Evolutionary conservation across 2,888 invertebrate species (phyloP), one percentile per base, ranked within the genome.

Genomic region (Suillia variegata): DNA sequence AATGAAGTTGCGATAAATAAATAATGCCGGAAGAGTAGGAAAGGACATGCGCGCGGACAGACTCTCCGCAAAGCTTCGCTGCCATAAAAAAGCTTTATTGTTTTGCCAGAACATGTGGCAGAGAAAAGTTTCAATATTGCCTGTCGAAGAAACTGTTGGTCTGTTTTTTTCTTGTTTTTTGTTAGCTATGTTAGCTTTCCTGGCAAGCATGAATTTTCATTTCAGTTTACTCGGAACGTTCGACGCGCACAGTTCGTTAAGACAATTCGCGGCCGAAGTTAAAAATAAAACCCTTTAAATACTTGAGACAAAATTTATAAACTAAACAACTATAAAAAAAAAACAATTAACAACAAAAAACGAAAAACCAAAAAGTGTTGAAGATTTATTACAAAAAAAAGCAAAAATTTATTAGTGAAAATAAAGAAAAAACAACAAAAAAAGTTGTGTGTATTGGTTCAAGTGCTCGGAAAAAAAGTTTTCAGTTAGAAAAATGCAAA

Each of bases 171-270:
- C 6, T n/a, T 26, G 6, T 26, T 5, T 26, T 26, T 10, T 26
- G 26, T 26, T 26, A n/a, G n/a, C n/a, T n/a, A 10, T 26, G 26
- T 26, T 26, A 10, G 26, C 26, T 45, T 72, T 74, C 70, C 69
- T 68, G 63, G 52, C 55, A 34, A 59, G 52, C 62, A 48, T 51
- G 52, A 61, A 58, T 42, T 62, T 65, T 63, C 58, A 67, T 68
- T 63, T 67, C 75, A 77, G 78, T 75, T 72, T 69, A 66, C 64
- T 72, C 69, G 64, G 66, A 72, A 74, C 69, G 66, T 65, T 76
- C 69, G 65, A 54, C 65, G 65, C 68, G 62, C 58, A 65, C 67
- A 66, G 72, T 73, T 63, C 65, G 64, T 51, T 59, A 51, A 49
- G 31, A 57, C 15, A 17, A 49, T 47, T 18, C 20, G 42, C 21